Base-by-base conservation (phyloP, 2,113 vertebrate species). In the Cynocephalus volans region DNA sequence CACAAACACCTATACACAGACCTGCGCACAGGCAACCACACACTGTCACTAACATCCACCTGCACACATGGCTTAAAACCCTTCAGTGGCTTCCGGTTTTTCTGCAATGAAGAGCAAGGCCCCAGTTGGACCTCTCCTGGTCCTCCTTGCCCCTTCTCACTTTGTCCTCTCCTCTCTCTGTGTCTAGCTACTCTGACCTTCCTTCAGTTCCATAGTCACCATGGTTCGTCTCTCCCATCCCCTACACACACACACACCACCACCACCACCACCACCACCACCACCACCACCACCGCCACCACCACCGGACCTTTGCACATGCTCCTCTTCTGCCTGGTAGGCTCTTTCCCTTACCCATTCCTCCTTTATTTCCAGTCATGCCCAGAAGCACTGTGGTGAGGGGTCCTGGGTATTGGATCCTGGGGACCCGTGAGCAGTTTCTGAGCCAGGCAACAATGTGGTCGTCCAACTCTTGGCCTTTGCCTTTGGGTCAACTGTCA, bases 371-470 rank as follows among this genome's bases (percentile, higher is more conserved):
- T 77, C 41, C 33, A 77, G 67, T 60, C 24, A 8, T 77, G 19
- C 73, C 13, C 56, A 65, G 24, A 0, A 8, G 73, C 0, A 0
- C n/a, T 36, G 13, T 50, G 12, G 82, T 31, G 2, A 21, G 36
- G 21, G 24, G 5, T n/a, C 70, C 56, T 69, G 19, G 41, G 15
- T 33, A 11, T 69, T 26, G 6, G 67, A 41, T 19, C 45, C 64
- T 54, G 33, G 52, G 65, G 28, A 48, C 48, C 1, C 0, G 24
- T 14, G 4, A 64, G 33, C 17, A 64, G 60, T 81, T 65, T 67
- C 72, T 77, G 72, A 69, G 33, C 14, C 73, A 85, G 52, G 70
- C 19, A 77, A 73, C 33, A 72, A 15, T 4, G 28, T 52, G 58
- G 41, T 36, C 31, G 0, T 91, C 56, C 18, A 14, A 8, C 62